Base-by-base conservation (phyloP, 2,113 vertebrate genomes). In the Melanerpes formicivorus region DNA sequence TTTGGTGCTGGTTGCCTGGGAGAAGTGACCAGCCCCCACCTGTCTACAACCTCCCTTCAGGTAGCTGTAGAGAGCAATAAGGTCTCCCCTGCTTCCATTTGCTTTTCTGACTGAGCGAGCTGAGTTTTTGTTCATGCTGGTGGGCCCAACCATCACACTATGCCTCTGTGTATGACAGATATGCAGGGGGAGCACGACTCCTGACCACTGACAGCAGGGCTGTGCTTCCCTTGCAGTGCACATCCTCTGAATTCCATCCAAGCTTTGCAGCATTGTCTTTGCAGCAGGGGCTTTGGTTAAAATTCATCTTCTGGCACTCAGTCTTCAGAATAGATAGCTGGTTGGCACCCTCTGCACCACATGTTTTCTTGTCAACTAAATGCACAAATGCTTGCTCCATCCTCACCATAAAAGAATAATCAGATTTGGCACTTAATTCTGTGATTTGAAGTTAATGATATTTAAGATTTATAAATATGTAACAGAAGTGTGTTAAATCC, bases 281-380 rank as follows among this genome's bases (percentile, higher is more conserved):
- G 77, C 50, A 90, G 89, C 48, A 72, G 72, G 80, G 76, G 60
- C 54, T 93, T 78, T 9, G 8, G 65, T 62, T 93, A 88, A 90
- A 94, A 95, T 54, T 91, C 87, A 75, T 88, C 62, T 80, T 80
- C 93, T 88, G 91, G 93, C 65, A 54, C 59, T 52, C 59, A 6
- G 1, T 85, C 78, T 80, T 58, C 77, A 91, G 79, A 89, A 80
- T 58, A 90, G 50, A 60, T 91, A 62, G 48, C 40, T 93, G 66
- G 52, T 92, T 92, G 91, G 91, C 84, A 93, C 70, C 14, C 76
- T 90, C 76, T 0, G 3, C 76, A 70, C 62, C 93, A 93, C 93
- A 93, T 96, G 76, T 93, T 93, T 91, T 90, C 93, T 86, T 90
- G 70, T 83, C 93, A 92, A 91, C 70, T 50, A 75, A 92, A 46